phyloP scores from a whole-genome alignment of 2,113 vertebrate species.

The western clawed frog (Xenopus tropicalis) region UCB_Xtro_10.0 CM004450.2:1006001-1006500 shows the following conservation, averaged over 20 bases:
- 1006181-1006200: neutral
- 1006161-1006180: neutral
- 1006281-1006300: neutral
- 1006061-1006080: too few species aligned
- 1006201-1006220: neutral
- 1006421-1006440: conserved; percentile 63
- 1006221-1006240: neutral
- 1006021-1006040: too few species aligned
- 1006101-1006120: too few species aligned
- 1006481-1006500: conserved; percentile 87
- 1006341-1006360: conserved; percentile 58
- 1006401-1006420: conserved; percentile 61
- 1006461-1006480: conserved; percentile 77
- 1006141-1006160: neutral
- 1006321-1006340: neutral
- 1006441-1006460: conserved; percentile 71
- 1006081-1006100: too few species aligned
- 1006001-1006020: too few species aligned
- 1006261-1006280: neutral
- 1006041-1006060: too few species aligned
- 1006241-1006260: neutral
- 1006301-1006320: too few species aligned
- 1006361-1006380: conserved; percentile 74
- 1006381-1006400: conserved; percentile 82
- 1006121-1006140: too few species aligned